Evolutionary conservation across 1,140 invertebrate genomes (phyloP), one percentile per base, ranked within the genome.

Genomic region (Dryas iulia): DNA sequence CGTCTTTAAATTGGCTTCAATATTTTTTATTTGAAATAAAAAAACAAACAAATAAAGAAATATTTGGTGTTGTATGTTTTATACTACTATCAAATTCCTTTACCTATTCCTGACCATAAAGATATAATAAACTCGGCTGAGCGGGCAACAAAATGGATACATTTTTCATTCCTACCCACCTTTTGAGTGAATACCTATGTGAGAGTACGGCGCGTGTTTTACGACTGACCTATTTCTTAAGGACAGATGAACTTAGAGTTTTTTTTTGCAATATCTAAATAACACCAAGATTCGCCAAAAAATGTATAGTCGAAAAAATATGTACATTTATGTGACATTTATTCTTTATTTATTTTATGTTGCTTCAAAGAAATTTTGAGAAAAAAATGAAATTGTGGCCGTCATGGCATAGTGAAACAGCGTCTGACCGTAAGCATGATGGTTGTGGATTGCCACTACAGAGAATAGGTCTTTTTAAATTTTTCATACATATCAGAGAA

Each of bases 141-240:
- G 58, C 58, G 28, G 26, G 47, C 23, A 67, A 67, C 35, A 59
- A 66, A 66, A 35, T 66, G 39, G 28, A 35, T 67, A 60, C 47
- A 67, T 60, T 67, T 67, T 60, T 67, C 26, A 67, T 67, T 26
- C 52, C 30, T 64, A 57, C 23, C 53, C 62, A 57, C 62, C 58
- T 53, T 24, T 60, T 33, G 14, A 67, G 39, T 60, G 58, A 60
- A 39, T 47, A 47, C 39, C 39, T 28, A 53, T 67, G 39, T 54
- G 39, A 8, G 59, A 33, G 26, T 30, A 54, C 47, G 52, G 53
- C 23, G 25, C 35, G 39, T 67, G 28, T 67, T 66, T 67, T 67
- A 67, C 58, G 58, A 60, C 65, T 60, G 65, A 60, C 58, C 65
- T 28, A 60, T 59, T 67, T 67, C 25, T 39, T 60, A 26, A 47